Base-by-base conservation (phyloP, 35 echinoderm and acorn worm genomes). In the Diadema setosum region DNA sequence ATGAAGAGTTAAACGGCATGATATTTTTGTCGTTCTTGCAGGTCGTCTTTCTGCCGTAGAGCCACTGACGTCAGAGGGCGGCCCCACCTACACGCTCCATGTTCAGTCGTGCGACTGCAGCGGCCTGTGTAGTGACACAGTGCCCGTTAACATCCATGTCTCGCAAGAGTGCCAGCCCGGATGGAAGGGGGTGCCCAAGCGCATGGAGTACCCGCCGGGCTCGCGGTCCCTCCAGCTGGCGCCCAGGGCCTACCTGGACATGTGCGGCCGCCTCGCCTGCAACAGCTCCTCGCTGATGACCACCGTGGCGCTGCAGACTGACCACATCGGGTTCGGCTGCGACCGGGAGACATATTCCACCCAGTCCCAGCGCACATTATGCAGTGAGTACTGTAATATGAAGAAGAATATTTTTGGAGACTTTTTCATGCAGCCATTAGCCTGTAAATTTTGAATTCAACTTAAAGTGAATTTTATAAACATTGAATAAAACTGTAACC, bases 291-390 rank as follows among this genome's bases (percentile, higher is more conserved):
- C 74, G 20, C 65, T 98, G 18, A 91, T 74, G 17, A 91, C 89
- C 6, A 86, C 63, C 0, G 85, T 98, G 34, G 82, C 83, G 0
- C 69, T 98, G 11, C 80, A 94, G 33, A 98, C 96, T 1, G 60
- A 85, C 34, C 96, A 98, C 36, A 98, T 98, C 30, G 96, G 92
- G 15, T 94, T 94, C 30, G 96, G 96, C 5, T 98, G 96, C 49
- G 96, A 98, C 70, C 75, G 96, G 23, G 96, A 98, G 36, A 98
- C 96, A 4, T 98, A 98, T 45, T 98, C 96, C 16, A 45, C 90
- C 0, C 84, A 87, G 35, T 81, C 89, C 33, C 82, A 94, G 86
- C 75, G 89, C 16, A 87, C 80, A 85, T 42, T 98, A 21, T 94
- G 95, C 42, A 87, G 95, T 98, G 70, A 94, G 95, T 98, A 64